phyloP scores from a whole-genome alignment of 2,113 vertebrate species.

The Cyprinodon brontotheroides region DNA sequence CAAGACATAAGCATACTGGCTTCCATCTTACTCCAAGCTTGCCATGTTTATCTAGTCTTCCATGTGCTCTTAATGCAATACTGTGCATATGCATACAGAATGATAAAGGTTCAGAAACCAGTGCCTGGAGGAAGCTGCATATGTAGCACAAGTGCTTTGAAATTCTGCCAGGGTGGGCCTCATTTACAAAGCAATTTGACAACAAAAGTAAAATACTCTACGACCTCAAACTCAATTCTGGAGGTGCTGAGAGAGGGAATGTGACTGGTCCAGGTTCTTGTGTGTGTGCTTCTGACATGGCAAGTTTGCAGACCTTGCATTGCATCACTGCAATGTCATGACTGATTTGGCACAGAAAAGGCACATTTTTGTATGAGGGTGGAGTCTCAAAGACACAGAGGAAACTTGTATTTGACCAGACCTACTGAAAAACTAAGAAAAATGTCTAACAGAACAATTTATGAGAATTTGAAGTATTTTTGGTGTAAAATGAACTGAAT shows the following conservation, averaged over 20 bases:
- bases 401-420: conserved; percentile 67
- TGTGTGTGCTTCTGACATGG: conserved; percentile 51
- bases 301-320: conserved; percentile 59
- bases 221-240: conserved; percentile 68
- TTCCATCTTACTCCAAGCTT: conserved; percentile 66
- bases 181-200: conserved; percentile 76
- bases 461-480: not conserved
- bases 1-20: conserved; percentile 65
- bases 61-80: conserved; percentile 62
- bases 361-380: conserved; percentile 65
- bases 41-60: conserved; percentile 74
- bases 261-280: conserved; percentile 42
- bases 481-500: not conserved
- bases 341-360: conserved; percentile 69
- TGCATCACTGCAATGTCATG: conserved; percentile 68
- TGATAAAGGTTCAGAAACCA: conserved; percentile 66
- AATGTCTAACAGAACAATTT: conserved; percentile 13
- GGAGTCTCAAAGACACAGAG: conserved; percentile 49
- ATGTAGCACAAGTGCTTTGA: conserved; percentile 70
- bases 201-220: conserved; percentile 72
- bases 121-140: conserved; percentile 66
- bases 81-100: conserved; percentile 70
- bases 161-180: conserved; percentile 68
- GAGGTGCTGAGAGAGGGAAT: conserved; percentile 50
- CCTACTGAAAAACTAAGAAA: conserved; percentile 61